Evolutionary conservation across 2,797 vertebrate species (phyloP), one percentile per base, ranked within the genome.

Genomic region (Paedocypris micromegethes): DNA sequence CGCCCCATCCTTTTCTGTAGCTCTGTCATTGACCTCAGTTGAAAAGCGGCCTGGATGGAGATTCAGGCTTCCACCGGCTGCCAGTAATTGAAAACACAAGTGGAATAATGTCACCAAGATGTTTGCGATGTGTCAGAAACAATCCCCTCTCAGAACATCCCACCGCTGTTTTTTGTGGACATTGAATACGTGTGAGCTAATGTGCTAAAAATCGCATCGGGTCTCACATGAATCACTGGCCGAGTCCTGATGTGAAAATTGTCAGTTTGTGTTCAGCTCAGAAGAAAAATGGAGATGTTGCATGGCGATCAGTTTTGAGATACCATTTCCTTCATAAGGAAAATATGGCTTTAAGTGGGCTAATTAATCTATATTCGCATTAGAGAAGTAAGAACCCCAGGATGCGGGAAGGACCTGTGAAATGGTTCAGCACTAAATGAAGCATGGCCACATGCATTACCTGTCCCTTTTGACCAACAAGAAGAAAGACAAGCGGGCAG

Each of bases 91-190:
- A 45, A 82, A 79, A 72, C 86, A 84, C 69, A 74, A 75, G 67
- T 48, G 8, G 64, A 72, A 77, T 81, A 80, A 86, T 81, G 78
- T 84, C 82, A 73, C 80, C 80, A 80, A 83, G 80, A 84, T 81
- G 73, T 68, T 61, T 68, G 66, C 54, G 43, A 59, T 54, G 78
- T 74, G 81, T 76, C 67, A 52, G 79, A 73, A 74, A 86, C 81
- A 84, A 80, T 76, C 70, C 53, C 38, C 60, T n/a, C 39, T 9
- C 45, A 62, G 55, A 60, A 5, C 7, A 4, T 56, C 58, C 9
- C 58, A 68, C 65, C 51, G 52, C 63, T 38, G 46, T 23, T 50
- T 57, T 59, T 66, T 64, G 52, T 38, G 38, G 65, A 53, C 48
- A 59, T 52, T 70, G 67, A 56, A 6, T 58, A 64, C 43, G 54